Base-by-base conservation (phyloP, 2,888 invertebrate species). In the Conus canariensis region DNA sequence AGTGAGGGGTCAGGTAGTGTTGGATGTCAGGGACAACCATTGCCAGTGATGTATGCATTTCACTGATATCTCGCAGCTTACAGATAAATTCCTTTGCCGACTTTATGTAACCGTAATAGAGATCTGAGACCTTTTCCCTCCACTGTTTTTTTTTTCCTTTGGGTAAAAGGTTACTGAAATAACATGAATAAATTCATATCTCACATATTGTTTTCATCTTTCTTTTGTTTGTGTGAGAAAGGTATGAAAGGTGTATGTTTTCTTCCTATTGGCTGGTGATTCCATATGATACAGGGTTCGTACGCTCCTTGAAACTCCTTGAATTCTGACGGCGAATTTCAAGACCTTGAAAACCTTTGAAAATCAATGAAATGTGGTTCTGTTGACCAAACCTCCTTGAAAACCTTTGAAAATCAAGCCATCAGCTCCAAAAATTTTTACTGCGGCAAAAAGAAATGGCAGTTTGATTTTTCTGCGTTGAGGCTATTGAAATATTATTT, bases 161-260 rank as follows among this genome's bases (percentile, higher is more conserved):
- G 87, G 82, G 56, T 58, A 83, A 83, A 83, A 87, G 74, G 87
- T 74, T 56, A 67, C 87, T 87, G n/a, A 56, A 74, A 67, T 87
- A 87, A 87, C 87, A 30, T 58, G 58, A 87, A 87, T 87, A 87
- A 87, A 87, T 30, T 87, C 74, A 74, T 86, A 64, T 86, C 86
- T 67, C 67, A 86, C 59, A 19, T 87, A 5, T 58, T 45, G 30
- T 19, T 56, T 64, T 22, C 22, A 19, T 45, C 10, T 30, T 77
- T 77, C 25, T 30, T 77, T 30, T 30, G 9, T 77, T 25, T 77
- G 14, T 30, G 12, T 77, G 25, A 30, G 30, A 30, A 30, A 77
- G 70, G 60, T 1, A 64, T 14, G 60, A 64, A 64, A 16, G 60
- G 16, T 6, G 60, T 64, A 16, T 64, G 60, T 14, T 64, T 64